Evolutionary conservation across 2,888 invertebrate species (phyloP).

Genomic region (Megalurothrips usitatus): DNA sequence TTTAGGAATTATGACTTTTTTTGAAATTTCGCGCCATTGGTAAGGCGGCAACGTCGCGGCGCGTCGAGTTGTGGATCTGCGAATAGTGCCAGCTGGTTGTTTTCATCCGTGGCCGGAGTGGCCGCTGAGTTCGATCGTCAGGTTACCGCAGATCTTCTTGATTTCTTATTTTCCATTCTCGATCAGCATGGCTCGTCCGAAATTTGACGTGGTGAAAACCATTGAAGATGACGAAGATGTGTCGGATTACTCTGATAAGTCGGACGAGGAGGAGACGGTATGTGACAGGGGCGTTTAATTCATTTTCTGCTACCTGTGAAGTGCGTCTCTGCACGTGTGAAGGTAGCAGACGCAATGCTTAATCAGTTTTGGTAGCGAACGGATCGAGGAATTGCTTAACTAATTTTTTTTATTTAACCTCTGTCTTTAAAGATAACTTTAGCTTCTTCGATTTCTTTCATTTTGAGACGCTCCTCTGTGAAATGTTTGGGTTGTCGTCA

Average conservation of each 20-base stretch:
- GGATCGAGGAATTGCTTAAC: not conserved
- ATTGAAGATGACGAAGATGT: slow-evolving; percentile 80
- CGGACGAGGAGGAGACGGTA: slow-evolving; percentile 76
- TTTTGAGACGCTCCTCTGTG: not conserved
- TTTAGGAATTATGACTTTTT: not conserved
- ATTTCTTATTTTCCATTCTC: too few relatives aligned
- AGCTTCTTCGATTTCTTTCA: not conserved
- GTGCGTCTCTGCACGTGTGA: not conserved
- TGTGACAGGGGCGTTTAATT: slow-evolving; percentile 38
- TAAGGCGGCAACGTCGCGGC: too few relatives aligned
- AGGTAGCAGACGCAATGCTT: not conserved
- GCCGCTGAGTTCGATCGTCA: too few relatives aligned
- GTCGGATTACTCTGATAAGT: slow-evolving; percentile 69
- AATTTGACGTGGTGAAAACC: slow-evolving; percentile 66
- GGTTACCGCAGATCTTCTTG: too few relatives aligned
- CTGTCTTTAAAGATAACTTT: not conserved
- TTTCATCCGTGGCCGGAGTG: too few relatives aligned
- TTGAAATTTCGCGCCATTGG: not conserved
- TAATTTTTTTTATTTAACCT: not conserved
- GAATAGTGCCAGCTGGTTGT: too few relatives aligned
- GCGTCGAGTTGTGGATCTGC: too few relatives aligned
- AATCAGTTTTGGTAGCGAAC: not conserved
- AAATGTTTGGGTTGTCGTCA: not conserved
- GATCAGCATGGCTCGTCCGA: not conserved
- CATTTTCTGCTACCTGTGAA: not conserved